These are phyloP conservation scores for Hippoglossus stenolepis DNA, from an alignment of 2,113 vertebrate species.

Conservation along the genomic window DNA sequence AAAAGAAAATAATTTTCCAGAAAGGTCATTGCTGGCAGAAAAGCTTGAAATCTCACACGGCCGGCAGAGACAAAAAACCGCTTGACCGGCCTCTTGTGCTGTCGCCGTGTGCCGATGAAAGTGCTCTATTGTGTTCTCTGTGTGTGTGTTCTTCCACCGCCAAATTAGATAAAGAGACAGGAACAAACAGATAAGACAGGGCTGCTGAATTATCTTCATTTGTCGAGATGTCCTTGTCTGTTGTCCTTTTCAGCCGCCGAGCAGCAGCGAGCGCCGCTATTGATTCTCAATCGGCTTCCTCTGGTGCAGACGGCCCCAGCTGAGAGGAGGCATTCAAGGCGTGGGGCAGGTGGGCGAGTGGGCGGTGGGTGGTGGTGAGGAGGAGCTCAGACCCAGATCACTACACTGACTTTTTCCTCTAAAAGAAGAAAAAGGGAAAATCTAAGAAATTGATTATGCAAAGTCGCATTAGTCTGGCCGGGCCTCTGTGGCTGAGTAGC, in stretches of 20 bases:
- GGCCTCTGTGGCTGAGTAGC: conserved; percentile 20
- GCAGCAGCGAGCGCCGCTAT: conserved; percentile 51
- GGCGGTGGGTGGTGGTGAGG: neutral
- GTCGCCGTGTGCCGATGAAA: conserved; percentile 22
- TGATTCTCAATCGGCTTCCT: conserved; percentile 67
- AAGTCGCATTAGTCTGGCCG: conserved; percentile 54
- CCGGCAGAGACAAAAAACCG: conserved; percentile 1
- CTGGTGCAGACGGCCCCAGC: conserved; percentile 44
- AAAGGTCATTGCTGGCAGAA: conserved; percentile 69
- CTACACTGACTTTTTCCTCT: conserved; percentile 14
- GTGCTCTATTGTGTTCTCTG: conserved; percentile 7
- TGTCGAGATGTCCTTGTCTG: conserved; percentile 73
- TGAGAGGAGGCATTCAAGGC: conserved; percentile 37
- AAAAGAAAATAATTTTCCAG: conserved; percentile 13
- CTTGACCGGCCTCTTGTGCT: conserved; percentile 16
- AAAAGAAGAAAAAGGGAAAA: neutral
- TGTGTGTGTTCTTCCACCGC: conserved; percentile 31
- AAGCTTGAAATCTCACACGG: conserved; percentile 49
- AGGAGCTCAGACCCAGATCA: conserved; percentile 25
- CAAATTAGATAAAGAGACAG: conserved; percentile 71
- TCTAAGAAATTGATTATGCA: conserved; percentile 72
- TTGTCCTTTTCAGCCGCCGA: conserved; percentile 69
- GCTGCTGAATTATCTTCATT: conserved; percentile 65
- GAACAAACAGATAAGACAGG: conserved; percentile 68
- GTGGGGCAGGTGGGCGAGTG: conserved; percentile 16